A percentile compares a stretch with the other conserved stretches of the same genome.
Conservation (phyloP, 2,113 vertebrate species). For the Perognathus longimembris region DNA sequence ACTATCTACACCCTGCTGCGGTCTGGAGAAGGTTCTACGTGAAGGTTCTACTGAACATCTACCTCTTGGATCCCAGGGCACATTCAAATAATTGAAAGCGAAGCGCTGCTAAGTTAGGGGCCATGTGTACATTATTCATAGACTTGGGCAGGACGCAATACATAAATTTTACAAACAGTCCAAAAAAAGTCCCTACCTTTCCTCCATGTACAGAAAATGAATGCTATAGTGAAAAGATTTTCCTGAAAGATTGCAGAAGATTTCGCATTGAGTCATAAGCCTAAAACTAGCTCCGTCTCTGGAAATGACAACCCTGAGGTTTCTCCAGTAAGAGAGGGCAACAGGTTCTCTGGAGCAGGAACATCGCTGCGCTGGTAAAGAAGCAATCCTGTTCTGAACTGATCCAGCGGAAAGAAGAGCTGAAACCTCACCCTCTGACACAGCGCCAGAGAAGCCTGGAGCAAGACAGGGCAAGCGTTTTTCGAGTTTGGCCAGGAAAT, state of each 20-base stretch:
- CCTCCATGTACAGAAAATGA: background rate
- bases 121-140: background rate
- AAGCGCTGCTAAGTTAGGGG: background rate
- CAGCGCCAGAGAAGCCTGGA: background rate
- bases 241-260: background rate
- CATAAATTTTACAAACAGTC: background rate
- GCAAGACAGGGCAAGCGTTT: background rate
- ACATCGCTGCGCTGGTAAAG: background rate
- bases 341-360: background rate
- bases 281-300: background rate
- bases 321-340: background rate
- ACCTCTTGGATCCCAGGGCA: background rate
- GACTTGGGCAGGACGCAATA: background rate
- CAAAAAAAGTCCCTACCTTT: background rate
- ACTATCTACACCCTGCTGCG: background rate
- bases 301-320: background rate
- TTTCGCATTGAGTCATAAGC: background rate
- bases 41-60: background rate
- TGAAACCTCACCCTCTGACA: background rate
- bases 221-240: background rate
- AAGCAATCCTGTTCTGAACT: background rate
- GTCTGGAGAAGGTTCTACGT: background rate
- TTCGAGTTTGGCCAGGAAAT: slow-evolving; percentile 16
- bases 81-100: background rate
- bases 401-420: slow-evolving; percentile 8